These are phyloP conservation scores for Phalacrocorax brasilianus DNA, from an alignment of 2,113 vertebrate genomes.

Conservation along the genomic window DNA sequence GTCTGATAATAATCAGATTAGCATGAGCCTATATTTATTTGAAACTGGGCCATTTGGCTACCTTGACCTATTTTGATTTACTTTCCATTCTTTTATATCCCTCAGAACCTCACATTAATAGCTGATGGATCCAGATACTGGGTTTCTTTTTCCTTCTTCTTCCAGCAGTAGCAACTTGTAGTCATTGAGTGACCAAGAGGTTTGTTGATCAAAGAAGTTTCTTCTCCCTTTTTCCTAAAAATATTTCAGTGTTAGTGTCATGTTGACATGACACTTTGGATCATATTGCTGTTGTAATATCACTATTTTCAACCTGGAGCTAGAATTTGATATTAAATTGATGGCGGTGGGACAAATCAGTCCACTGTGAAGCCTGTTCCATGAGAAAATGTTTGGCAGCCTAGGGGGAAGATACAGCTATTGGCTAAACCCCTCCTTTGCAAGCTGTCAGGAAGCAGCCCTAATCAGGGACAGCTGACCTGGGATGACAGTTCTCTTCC, in stretches of 20 bases:
- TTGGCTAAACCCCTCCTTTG: not conserved
- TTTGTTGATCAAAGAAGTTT: not conserved
- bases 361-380: not conserved
- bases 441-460: not conserved
- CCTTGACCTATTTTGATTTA: not conserved
- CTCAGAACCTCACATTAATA: not conserved
- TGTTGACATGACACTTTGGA: not conserved
- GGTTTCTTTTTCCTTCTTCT: not conserved
- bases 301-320: not conserved
- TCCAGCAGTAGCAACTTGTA: not conserved
- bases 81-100: not conserved
- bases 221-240: not conserved
- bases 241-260: not conserved
- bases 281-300: not conserved
- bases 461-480: slow-evolving; percentile 22
- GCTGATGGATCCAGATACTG: not conserved
- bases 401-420: not conserved
- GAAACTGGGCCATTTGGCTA: not conserved
- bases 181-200: not conserved
- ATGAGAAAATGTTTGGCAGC: slow-evolving; percentile 1
- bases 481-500: slow-evolving; percentile 21
- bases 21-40: not conserved
- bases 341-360: not conserved
- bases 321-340: not conserved
- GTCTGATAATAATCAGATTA: not conserved